Conservation (phyloP, 2,797 vertebrate species). For the Takifugu rubripes region DNA sequence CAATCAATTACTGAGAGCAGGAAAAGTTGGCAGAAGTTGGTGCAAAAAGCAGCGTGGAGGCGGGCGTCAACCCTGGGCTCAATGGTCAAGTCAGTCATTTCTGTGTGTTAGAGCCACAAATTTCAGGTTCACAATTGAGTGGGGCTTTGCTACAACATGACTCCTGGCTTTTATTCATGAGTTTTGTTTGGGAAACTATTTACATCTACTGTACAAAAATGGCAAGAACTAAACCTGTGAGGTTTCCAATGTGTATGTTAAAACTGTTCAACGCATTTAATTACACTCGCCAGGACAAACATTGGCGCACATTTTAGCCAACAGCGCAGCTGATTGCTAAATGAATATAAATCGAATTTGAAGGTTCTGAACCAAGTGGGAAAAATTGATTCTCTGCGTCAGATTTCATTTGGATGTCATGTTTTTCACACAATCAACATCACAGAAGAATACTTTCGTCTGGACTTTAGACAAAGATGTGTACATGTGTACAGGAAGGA, state of each 20-base stretch:
- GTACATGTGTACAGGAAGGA: too few relatives aligned
- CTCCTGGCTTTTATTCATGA: slow-evolving; percentile 4
- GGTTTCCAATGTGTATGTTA: slow-evolving; percentile 27
- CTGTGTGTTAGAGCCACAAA: slow-evolving; percentile 25
- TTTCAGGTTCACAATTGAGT: slow-evolving; percentile 29
- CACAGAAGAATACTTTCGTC: not conserved
- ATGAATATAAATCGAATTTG: not conserved
- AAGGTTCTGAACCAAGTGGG: not conserved
- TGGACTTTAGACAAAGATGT: not conserved
- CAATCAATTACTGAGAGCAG: slow-evolving; percentile 34
- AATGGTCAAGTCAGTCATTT: slow-evolving; percentile 9
- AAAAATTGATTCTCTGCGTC: slow-evolving; percentile 2
- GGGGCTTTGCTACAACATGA: slow-evolving; percentile 31
- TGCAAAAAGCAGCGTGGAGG: slow-evolving; percentile 56
- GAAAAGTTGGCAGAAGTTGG: slow-evolving; percentile 43
- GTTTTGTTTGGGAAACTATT: slow-evolving; percentile 39
- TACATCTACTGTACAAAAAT: slow-evolving; percentile 66
- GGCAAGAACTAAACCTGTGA: slow-evolving; percentile 45
- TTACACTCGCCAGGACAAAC: slow-evolving; percentile 21
- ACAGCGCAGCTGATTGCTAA: not conserved
- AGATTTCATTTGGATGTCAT: not conserved
- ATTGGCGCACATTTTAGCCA: not conserved
- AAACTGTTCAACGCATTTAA: slow-evolving; percentile 6
- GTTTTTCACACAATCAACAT: not conserved
- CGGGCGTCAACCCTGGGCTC: slow-evolving; percentile 55